phyloP scores from a whole-genome alignment of 2,113 vertebrate genomes.

The Anolis sagrei region DNA sequence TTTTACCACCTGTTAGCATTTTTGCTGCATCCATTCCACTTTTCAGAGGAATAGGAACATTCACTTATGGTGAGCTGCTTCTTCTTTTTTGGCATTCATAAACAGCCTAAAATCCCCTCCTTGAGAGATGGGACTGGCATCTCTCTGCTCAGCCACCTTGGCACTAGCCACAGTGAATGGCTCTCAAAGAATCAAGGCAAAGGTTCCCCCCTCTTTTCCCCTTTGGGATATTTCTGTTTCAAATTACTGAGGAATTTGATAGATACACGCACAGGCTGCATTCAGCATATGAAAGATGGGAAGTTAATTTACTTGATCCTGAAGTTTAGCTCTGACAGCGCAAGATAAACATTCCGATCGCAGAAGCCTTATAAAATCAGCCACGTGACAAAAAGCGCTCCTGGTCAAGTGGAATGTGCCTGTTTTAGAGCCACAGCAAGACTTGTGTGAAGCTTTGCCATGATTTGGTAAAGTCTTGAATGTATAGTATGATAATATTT shows the following conservation, averaged over 20 bases:
- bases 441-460: background rate
- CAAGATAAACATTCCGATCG: conserved; percentile 43
- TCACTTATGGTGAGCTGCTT: background rate
- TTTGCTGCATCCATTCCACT: conserved; percentile 28
- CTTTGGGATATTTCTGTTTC: conserved; percentile 61
- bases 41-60: background rate
- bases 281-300: conserved; percentile 63
- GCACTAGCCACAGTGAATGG: background rate
- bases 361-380: conserved; percentile 8
- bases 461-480: background rate
- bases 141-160: background rate
- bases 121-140: background rate
- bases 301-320: conserved; percentile 44
- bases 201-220: conserved; percentile 3
- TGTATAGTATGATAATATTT: background rate
- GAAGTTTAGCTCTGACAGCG: conserved; percentile 52
- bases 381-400: conserved; percentile 8
- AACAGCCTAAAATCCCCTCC: background rate
- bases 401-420: conserved; percentile 13
- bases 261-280: conserved; percentile 45
- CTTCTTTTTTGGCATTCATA: background rate
- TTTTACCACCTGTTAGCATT: conserved; percentile 11
- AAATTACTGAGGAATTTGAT: conserved; percentile 72
- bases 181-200: conserved; percentile 16
- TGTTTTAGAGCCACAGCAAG: background rate